A percentile compares a stretch with the other conserved stretches of the same genome.
phyloP scores from a whole-genome alignment of 2,888 invertebrate genomes.

The Cerastis rubricosa region DNA sequence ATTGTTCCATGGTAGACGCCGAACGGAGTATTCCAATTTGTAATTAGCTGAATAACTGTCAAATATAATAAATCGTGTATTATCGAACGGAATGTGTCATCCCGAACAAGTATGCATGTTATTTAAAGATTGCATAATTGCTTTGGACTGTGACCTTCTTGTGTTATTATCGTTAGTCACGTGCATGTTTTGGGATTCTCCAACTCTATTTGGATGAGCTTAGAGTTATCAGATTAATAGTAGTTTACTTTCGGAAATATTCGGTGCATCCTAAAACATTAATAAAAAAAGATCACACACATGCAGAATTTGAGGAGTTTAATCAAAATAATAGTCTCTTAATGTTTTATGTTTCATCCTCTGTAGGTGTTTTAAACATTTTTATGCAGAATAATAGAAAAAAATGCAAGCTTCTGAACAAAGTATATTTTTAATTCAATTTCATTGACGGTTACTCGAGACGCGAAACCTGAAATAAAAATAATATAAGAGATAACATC shows the following conservation, averaged over 20 bases:
- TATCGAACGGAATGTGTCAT: not conserved
- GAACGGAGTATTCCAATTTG: not conserved
- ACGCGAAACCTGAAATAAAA: not conserved
- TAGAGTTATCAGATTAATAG: too few species aligned
- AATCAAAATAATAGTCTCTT: not conserved
- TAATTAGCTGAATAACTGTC: not conserved
- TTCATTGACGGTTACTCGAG: not conserved
- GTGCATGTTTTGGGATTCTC: not conserved
- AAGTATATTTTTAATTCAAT: conserved; percentile 4
- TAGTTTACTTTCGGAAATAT: not conserved
- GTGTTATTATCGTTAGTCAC: not conserved
- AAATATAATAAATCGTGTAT: too few species aligned
- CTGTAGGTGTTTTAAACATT: not conserved
- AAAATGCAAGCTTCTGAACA: not conserved
- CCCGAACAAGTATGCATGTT: not conserved
- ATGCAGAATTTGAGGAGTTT: not conserved
- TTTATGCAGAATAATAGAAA: not conserved
- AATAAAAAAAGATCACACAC: not conserved
- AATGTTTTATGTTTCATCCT: not conserved
- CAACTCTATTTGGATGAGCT: not conserved
- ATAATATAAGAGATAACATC: not conserved
- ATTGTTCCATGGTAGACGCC: not conserved
- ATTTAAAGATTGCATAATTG: not conserved
- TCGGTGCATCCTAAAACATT: not conserved
- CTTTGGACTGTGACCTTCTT: not conserved